Conservation (phyloP, 2,113 vertebrate genomes). For the Oryzias woworae region DNA sequence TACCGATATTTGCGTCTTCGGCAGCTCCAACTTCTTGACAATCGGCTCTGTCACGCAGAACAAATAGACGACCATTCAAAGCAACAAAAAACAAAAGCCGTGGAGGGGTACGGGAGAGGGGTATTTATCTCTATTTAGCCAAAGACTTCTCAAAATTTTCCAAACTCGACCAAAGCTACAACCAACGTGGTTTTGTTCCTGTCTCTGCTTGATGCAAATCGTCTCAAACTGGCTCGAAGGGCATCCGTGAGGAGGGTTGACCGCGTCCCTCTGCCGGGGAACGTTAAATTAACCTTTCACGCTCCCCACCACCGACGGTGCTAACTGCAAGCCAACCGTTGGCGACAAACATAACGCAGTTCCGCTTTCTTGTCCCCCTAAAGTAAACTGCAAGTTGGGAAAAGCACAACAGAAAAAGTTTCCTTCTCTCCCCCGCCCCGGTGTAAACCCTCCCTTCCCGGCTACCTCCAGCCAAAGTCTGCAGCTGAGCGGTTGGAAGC, state of each 20-base stretch:
- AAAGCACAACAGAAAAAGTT: conserved; percentile 41
- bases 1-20: not conserved
- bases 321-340: not conserved
- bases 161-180: not conserved
- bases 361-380: not conserved
- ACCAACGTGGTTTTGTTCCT: conserved; percentile 1
- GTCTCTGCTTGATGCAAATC: conserved; percentile 3
- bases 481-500: conserved; percentile 32
- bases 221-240: not conserved
- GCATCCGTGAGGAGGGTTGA: conserved; percentile 2
- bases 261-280: not conserved
- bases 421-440: conserved; percentile 9
- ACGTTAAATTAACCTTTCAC: conserved; percentile 4
- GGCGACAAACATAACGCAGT: conserved; percentile 29
- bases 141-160: conserved; percentile 11
- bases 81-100: conserved; percentile 25
- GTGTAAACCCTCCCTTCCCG: conserved; percentile 19
- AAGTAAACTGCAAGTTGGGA: conserved; percentile 32
- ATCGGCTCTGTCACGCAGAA: conserved; percentile 40
- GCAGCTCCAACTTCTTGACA: conserved; percentile 9
- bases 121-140: conserved; percentile 38
- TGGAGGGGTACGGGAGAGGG: conserved; percentile 22
- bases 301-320: conserved; percentile 2
- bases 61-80: conserved; percentile 40
- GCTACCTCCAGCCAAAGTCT: conserved; percentile 28